Base-by-base conservation (phyloP, 2,888 invertebrate genomes). In the Cantharis lateralis region DNA sequence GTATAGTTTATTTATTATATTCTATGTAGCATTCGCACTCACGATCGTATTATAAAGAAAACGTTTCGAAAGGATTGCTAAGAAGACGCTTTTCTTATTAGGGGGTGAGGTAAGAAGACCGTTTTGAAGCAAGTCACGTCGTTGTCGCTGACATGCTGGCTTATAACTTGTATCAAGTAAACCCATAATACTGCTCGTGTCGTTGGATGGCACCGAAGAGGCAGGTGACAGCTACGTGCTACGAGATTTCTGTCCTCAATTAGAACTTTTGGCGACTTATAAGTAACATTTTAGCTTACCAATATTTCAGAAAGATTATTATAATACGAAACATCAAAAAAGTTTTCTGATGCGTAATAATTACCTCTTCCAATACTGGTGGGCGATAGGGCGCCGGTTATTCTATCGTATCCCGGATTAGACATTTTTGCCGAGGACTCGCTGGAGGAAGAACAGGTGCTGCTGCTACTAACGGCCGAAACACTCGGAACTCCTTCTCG, bases 321-420 rank as follows among this genome's bases (percentile, higher is more conserved):
- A 28, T 68, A 15, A 76, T 71, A 71, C 77, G 71, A 71, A 77
- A 75, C 70, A 32, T 32, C 15, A 18, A 69, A 32, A 69, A 48
- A 15, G 11, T 32, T 26, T 48, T 72, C 24, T 48, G 48, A 72
- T 71, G 20, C 48, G 18, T n/a, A 63, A 18, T 18, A 85, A 92
- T 92, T 90, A 95, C 95, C 95, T 92, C 95, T 92, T 89, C 91
- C 91, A 87, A 93, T 90, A 88, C 93, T 93, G 85, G 94, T 92
- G 82, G 95, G 95, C 84, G 95, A 95, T 88, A 93, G 91, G 79
- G 93, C 87, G 78, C 90, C 92, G 86, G 85, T 90, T 84, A 84
- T 91, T 88, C 88, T 90, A 88, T 79, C 75, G 77, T 82, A 75
- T 24, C 80, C 82, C n/a, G 83, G 77, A 24, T 83, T 79, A 15